phyloP scores from a whole-genome alignment of 1,140 invertebrate genomes.

The Teleogryllus occipitalis region DNA sequence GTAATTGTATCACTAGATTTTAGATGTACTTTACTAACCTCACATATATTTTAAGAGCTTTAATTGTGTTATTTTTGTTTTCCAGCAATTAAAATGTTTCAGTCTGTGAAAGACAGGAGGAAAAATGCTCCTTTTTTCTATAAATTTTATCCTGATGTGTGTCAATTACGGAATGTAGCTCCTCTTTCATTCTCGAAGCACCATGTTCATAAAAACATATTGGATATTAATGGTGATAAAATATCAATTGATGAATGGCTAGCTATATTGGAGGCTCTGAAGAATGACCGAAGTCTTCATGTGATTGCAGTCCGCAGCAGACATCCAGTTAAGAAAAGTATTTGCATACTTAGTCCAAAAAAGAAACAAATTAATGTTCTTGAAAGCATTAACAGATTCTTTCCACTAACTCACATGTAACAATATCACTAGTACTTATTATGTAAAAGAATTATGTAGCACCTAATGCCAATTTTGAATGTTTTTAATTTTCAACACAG shows the following conservation, averaged over 20 bases:
- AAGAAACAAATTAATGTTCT: constrained; percentile 11
- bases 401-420: neutral
- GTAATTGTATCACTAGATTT: too few relatives aligned
- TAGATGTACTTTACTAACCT: too few relatives aligned
- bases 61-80: neutral
- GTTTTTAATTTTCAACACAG: too few relatives aligned
- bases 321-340: constrained; percentile 32
- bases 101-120: constrained; percentile 12
- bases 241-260: constrained; percentile 59
- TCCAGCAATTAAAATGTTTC: constrained; percentile 9
- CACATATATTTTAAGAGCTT: neutral
- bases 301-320: constrained; percentile 42
- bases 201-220: constrained; percentile 19
- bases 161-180: constrained; percentile 1
- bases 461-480: too few relatives aligned
- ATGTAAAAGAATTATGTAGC: neutral
- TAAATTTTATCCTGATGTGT: constrained; percentile 17
- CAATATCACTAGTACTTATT: too few relatives aligned
- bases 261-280: constrained; percentile 55
- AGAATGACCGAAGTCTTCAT: constrained; percentile 52
- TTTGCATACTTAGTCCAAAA: constrained; percentile 19
- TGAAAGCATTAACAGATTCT: neutral
- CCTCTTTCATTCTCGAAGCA: constrained; percentile 9
- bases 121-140: neutral
- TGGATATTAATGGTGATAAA: constrained; percentile 57